These are phyloP conservation scores for Drosophila kokeensis DNA, from an alignment of 2,888 invertebrate genomes.

Conservation along the genomic window DNA sequence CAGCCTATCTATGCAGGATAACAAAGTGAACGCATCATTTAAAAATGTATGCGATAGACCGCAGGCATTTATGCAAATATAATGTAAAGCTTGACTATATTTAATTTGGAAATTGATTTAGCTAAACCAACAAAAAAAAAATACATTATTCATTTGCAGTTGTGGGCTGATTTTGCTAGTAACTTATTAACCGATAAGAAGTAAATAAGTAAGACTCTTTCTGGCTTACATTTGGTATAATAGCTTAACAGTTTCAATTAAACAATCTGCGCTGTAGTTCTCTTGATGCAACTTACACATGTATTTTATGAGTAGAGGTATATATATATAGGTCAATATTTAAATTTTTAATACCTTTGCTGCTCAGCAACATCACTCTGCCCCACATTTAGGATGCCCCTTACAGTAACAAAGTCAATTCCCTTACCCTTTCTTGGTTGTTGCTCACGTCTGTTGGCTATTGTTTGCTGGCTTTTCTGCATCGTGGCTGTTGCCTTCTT, in stretches of 20 bases:
- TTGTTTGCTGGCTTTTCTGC: constrained; percentile 65
- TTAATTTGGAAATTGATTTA: neutral
- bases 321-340: constrained; percentile 14
- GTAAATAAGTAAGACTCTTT: neutral
- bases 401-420: neutral
- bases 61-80: neutral
- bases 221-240: neutral
- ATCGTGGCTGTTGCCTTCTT: constrained; percentile 21
- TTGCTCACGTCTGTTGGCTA: constrained; percentile 28
- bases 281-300: constrained; percentile 1
- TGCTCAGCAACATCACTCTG: constrained; percentile 17
- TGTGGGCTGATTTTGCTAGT: neutral
- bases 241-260: constrained; percentile 6
- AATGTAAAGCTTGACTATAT: constrained; percentile 21
- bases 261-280: constrained; percentile 26
- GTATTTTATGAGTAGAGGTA: neutral
- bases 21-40: constrained; percentile 56
- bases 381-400: neutral
- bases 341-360: constrained; percentile 48
- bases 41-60: constrained; percentile 39
- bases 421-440: neutral
- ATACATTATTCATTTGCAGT: neutral
- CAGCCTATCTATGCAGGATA: constrained; percentile 56
- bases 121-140: neutral
- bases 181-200: neutral